A percentile compares a stretch with the other conserved stretches of the same genome.
phyloP scores from a whole-genome alignment of 2,797 vertebrate species.

The Sebastes diploproa region DNA sequence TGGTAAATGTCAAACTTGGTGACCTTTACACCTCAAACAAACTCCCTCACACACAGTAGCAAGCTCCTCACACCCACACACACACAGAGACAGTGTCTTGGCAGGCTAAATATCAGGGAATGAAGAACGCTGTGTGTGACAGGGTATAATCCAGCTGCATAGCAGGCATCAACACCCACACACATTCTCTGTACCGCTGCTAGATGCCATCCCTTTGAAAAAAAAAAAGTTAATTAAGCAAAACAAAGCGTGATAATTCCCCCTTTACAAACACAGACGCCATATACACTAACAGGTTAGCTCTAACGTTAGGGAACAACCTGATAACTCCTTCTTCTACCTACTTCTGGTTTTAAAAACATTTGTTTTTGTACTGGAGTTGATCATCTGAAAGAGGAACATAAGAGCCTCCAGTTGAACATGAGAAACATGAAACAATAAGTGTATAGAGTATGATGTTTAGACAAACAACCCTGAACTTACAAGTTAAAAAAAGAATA shows the following conservation, averaged over 20 bases:
- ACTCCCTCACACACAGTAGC: slow-evolving; percentile 35
- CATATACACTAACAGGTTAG: background rate
- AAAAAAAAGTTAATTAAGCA: slow-evolving; percentile 26
- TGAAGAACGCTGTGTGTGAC: slow-evolving; percentile 47
- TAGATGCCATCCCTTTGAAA: slow-evolving; percentile 15
- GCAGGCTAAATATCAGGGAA: slow-evolving; percentile 72
- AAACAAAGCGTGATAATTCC: slow-evolving; percentile 32
- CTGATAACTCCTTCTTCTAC: background rate
- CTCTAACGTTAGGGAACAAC: background rate
- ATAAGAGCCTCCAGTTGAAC: background rate
- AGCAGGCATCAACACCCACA: slow-evolving; percentile 55
- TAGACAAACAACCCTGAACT: background rate
- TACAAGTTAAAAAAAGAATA: background rate
- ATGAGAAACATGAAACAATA: background rate
- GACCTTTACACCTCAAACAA: slow-evolving; percentile 74
- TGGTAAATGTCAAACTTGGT: slow-evolving; percentile 71
- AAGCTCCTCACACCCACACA: slow-evolving; percentile 1
- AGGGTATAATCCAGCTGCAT: slow-evolving; percentile 70
- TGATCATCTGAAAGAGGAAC: background rate
- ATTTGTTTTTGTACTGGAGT: background rate
- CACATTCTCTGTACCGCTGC: background rate
- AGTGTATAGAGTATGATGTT: background rate
- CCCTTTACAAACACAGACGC: background rate
- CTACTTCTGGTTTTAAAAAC: background rate
- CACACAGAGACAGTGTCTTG: slow-evolving; percentile 35